Conservation (phyloP, 2,888 invertebrate genomes). For the Stenoptilia bipunctidactyla region DNA sequence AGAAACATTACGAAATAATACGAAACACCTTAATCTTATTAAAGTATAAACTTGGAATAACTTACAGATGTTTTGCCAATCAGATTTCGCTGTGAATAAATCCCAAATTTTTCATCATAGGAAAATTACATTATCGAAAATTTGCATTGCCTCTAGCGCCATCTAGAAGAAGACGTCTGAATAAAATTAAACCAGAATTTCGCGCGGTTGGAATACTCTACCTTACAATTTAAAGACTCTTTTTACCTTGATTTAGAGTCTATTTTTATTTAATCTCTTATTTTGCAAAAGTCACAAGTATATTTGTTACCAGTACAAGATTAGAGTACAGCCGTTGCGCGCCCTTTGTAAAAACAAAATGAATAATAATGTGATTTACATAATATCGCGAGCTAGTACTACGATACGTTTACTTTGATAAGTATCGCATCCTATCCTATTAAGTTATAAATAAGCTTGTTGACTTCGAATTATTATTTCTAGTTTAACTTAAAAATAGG, state of each 20-base stretch:
- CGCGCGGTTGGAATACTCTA: no score
- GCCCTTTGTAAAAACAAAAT: constrained; percentile 66
- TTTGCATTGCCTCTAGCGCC: constrained; percentile 64
- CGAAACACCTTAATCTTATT: constrained; percentile 57
- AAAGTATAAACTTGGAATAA: constrained; percentile 57
- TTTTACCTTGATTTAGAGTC: no score
- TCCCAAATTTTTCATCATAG: constrained; percentile 61
- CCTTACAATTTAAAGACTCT: no score
- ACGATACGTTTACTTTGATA: constrained; percentile 54
- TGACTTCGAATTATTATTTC: constrained; percentile 29
- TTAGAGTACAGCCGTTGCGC: constrained; percentile 47
- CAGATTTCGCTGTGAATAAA: constrained; percentile 37
- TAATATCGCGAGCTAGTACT: constrained; percentile 40
- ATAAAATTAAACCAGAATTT: not conserved
- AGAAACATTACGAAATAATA: constrained; percentile 60
- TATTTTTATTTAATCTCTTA: no score
- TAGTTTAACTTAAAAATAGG: no score
- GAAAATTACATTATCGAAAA: constrained; percentile 58
- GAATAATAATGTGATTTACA: constrained; percentile 68
- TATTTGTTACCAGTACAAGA: constrained; percentile 37
- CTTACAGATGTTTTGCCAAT: constrained; percentile 64
- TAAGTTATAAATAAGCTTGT: no score
- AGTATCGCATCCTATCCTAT: no score
- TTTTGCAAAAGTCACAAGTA: constrained; percentile 15
- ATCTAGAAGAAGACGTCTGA: constrained; percentile 39